Percentiles rank a stretch among this genome's conserved stretches.
Evolutionary conservation across 2,888 invertebrate species (phyloP).

Genomic region (Thysanoteuthis rhombus): DNA sequence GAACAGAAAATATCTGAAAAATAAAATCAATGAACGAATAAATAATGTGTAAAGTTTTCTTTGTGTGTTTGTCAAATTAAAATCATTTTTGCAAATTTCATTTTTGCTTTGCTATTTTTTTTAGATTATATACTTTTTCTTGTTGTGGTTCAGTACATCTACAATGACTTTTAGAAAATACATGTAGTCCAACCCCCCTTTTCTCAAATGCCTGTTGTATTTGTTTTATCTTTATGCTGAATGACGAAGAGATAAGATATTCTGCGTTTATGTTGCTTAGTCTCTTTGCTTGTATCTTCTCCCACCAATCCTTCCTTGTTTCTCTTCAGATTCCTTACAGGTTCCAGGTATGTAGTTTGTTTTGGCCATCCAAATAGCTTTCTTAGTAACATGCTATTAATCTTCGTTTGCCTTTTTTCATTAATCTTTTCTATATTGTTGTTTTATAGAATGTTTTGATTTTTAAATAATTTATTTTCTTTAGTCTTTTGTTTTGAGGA

Average conservation of each 20-base stretch:
- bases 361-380: not conserved
- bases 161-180: not conserved
- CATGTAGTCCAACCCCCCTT: not conserved
- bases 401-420: not conserved
- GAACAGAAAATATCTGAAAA: too few relatives aligned
- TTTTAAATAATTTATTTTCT: not conserved
- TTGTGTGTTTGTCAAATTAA: not conserved
- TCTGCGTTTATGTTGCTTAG: not conserved
- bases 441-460: not conserved
- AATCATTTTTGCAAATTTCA: not conserved
- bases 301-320: not conserved
- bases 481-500: not conserved
- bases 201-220: not conserved
- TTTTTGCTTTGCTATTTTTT: not conserved
- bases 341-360: conserved; percentile 15
- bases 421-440: not conserved
- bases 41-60: not conserved
- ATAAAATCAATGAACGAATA: not conserved
- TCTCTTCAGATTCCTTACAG: conserved; percentile 18
- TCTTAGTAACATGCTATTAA: not conserved
- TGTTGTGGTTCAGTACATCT: not conserved
- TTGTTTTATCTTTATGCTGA: not conserved
- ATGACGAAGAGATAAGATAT: conserved; percentile 21
- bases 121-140: not conserved
- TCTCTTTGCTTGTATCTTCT: not conserved